A percentile compares a stretch with the other conserved stretches of the same genome.
Evolutionary conservation across 2,113 vertebrate species (phyloP).

Genomic region (Misgurnus mizolepis): DNA sequence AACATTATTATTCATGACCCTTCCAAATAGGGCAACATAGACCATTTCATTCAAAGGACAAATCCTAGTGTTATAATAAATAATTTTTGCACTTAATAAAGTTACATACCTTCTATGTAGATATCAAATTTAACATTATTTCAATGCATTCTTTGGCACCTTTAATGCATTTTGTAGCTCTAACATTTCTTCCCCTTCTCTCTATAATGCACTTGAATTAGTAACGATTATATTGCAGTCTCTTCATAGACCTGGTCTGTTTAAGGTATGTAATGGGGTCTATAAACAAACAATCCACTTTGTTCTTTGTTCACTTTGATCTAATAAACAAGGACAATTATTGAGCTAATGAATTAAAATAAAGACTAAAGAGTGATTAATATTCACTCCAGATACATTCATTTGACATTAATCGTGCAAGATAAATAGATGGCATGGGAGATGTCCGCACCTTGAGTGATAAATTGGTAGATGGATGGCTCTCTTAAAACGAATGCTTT

Average conservation of each 20-base stretch:
- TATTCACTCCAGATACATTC: constrained; percentile 72
- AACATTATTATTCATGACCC: no score
- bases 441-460: constrained; percentile 71
- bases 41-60: no score
- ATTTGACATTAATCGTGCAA: constrained; percentile 80
- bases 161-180: no score
- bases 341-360: constrained; percentile 73
- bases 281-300: constrained; percentile 45
- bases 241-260: not conserved
- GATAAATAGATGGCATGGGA: constrained; percentile 75
- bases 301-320: constrained; percentile 68
- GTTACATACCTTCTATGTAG: no score
- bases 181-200: not conserved
- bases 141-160: no score
- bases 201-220: not conserved
- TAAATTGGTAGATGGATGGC: constrained; percentile 71
- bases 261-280: not conserved
- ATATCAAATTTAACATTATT: no score
- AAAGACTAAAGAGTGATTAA: constrained; percentile 72
- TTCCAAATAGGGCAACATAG: no score
- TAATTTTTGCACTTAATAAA: no score
- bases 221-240: not conserved
- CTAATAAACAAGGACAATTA: constrained; percentile 80
- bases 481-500: constrained; percentile 58
- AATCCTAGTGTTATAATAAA: no score